Conservation (phyloP, 2,888 invertebrate species). For the Neoaliturus tenellus region DNA sequence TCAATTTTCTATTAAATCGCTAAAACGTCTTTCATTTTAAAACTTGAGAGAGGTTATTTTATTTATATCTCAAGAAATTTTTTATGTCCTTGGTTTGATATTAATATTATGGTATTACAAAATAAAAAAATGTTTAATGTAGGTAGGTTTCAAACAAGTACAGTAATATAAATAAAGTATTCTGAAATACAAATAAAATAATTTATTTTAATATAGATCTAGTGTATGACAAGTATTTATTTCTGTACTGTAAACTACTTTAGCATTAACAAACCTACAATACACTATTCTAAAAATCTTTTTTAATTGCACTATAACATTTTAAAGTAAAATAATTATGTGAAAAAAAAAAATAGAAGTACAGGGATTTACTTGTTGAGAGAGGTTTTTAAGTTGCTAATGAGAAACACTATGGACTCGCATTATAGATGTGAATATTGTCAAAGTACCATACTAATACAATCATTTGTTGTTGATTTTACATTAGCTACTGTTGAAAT, state of each 20-base stretch:
- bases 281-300: constrained; percentile 32
- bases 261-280: constrained; percentile 53
- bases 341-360: constrained; percentile 25
- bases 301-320: constrained; percentile 36
- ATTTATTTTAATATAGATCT: constrained; percentile 40
- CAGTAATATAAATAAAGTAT: constrained; percentile 38
- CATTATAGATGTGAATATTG: not conserved
- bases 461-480: constrained; percentile 57
- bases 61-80: no score
- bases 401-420: not conserved
- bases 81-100: no score
- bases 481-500: constrained; percentile 52
- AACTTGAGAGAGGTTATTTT: no score
- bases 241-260: constrained; percentile 48
- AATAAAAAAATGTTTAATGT: constrained; percentile 35
- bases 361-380: constrained; percentile 45
- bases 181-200: constrained; percentile 38
- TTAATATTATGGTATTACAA: no score
- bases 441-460: constrained; percentile 26
- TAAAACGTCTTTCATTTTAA: no score
- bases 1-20: no score
- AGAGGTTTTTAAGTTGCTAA: constrained; percentile 2
- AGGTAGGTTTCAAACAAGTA: constrained; percentile 35
- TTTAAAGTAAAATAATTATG: not conserved
- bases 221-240: constrained; percentile 27